Percentiles rank a stretch among this genome's conserved stretches.
Conservation (phyloP, 2,797 vertebrate genomes). For the Glossophaga mutica region DNA sequence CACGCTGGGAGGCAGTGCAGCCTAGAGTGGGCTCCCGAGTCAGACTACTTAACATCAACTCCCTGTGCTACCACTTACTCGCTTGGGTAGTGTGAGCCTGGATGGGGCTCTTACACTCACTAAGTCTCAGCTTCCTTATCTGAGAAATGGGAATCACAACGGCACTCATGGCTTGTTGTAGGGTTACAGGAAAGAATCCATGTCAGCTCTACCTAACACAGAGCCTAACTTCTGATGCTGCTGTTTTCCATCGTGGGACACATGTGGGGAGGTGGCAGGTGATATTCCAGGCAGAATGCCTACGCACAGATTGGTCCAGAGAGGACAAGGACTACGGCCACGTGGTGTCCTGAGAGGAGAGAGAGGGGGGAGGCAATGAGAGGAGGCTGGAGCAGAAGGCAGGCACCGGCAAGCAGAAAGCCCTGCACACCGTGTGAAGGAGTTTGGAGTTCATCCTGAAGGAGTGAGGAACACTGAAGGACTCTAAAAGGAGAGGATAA, state of each 20-base stretch:
- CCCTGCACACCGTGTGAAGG: not conserved
- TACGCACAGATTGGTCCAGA: not conserved
- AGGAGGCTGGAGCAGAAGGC: not conserved
- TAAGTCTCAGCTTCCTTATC: not conserved
- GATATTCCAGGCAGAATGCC: not conserved
- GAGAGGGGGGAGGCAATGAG: not conserved
- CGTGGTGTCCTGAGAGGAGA: not conserved
- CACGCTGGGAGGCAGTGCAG: not conserved
- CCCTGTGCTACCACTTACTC: not conserved
- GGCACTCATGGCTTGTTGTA: not conserved
- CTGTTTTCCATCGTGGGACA: not conserved
- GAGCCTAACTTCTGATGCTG: not conserved
- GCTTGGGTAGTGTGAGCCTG: not conserved
- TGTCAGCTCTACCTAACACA: not conserved
- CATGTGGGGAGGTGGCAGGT: not conserved
- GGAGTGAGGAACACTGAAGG: not conserved
- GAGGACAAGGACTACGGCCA: not conserved
- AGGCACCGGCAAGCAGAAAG: not conserved
- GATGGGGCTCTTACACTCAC: not conserved
- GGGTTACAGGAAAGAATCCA: not conserved
- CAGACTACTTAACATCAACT: not conserved
- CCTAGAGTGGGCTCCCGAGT: not conserved
- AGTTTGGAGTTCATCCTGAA: not conserved
- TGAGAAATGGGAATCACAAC: not conserved
- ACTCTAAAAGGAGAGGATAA: not conserved